Percentiles rank a stretch among this genome's conserved stretches.
Evolutionary conservation across 2,797 vertebrate species (phyloP).

Genomic region (Leuciscus waleckii): DNA sequence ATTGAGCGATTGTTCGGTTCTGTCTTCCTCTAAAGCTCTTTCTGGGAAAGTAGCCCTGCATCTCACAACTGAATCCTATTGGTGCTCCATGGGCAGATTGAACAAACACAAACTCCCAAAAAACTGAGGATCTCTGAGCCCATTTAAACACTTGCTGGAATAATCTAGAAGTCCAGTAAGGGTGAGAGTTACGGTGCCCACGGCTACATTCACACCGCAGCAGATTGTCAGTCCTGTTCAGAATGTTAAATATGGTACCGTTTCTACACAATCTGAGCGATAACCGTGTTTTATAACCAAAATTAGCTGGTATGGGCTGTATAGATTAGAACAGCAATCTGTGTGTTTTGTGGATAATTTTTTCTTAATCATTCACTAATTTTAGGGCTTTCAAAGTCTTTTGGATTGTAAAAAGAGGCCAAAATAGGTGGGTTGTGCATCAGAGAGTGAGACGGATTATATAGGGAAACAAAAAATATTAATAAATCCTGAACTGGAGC

Average conservation of each 20-base stretch:
- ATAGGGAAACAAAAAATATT: background rate
- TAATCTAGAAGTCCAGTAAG: conserved; percentile 3
- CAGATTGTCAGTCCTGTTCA: background rate
- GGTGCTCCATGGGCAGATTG: background rate
- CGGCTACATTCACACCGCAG: conserved; percentile 2
- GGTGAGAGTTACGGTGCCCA: background rate
- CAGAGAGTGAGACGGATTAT: background rate
- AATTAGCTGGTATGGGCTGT: background rate
- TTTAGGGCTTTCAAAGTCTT: background rate
- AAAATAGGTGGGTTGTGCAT: background rate
- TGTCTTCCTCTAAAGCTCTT: conserved; percentile 31
- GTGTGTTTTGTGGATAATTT: background rate
- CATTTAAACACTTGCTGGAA: conserved; percentile 27
- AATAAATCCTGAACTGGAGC: background rate
- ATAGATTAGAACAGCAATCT: background rate
- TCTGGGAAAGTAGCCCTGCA: conserved; percentile 38
- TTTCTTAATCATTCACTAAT: background rate
- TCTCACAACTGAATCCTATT: conserved; percentile 9
- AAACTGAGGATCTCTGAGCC: conserved; percentile 3
- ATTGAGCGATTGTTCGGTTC: conserved; percentile 11
- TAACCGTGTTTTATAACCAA: background rate
- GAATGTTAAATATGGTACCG: background rate
- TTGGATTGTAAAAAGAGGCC: background rate
- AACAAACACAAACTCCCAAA: conserved; percentile 24
- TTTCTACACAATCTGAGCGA: background rate